phyloP scores from a whole-genome alignment of 2,888 invertebrate genomes.

The Eupeodes luniger region DNA sequence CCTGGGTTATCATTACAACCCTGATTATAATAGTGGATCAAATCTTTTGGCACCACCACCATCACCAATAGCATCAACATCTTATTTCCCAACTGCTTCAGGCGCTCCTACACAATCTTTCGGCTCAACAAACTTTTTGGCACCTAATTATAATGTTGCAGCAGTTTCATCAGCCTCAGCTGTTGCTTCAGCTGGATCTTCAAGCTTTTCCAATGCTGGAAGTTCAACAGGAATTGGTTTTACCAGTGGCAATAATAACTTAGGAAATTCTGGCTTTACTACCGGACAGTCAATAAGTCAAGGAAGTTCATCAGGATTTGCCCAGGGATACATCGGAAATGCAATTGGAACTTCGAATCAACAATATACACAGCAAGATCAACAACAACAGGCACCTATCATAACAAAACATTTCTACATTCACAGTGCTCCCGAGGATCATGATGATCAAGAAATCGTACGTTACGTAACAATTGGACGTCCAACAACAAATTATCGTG shows the following conservation, averaged over 20 bases:
- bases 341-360: not conserved
- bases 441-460: constrained; percentile 81
- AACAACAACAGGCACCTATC: constrained; percentile 76
- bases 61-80: constrained; percentile 77
- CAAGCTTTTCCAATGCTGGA: constrained; percentile 18
- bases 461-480: constrained; percentile 82
- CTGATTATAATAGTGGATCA: constrained; percentile 77
- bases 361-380: constrained; percentile 46
- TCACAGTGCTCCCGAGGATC: constrained; percentile 82
- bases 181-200: not conserved
- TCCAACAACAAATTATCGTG: constrained; percentile 82
- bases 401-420: constrained; percentile 82
- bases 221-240: constrained; percentile 1
- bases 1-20: constrained; percentile 80
- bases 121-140: constrained; percentile 24
- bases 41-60: constrained; percentile 77
- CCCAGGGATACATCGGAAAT: not conserved
- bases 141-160: constrained; percentile 47
- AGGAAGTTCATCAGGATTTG: constrained; percentile 9
- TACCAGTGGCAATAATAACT: not conserved
- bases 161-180: constrained; percentile 10
- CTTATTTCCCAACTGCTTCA: constrained; percentile 79
- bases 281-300: not conserved
- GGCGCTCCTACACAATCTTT: constrained; percentile 29
- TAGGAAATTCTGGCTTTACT: not conserved